These are phyloP conservation scores for Drosophila athabasca DNA, from an alignment of 1,140 invertebrate species.

Conservation along the genomic window DNA sequence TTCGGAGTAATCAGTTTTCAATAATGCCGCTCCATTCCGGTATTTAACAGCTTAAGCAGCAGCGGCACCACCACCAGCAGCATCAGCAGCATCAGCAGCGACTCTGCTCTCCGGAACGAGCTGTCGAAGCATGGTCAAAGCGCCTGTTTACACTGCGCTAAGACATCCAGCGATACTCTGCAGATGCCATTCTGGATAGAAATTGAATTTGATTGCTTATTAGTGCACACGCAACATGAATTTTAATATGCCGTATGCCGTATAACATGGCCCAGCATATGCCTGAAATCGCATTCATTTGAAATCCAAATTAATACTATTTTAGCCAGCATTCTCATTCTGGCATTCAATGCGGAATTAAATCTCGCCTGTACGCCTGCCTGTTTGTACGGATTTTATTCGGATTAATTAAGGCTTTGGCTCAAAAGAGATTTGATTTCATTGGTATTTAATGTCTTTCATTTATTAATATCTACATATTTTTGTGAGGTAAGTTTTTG, in stretches of 20 bases:
- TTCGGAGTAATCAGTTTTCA: conserved; percentile 66
- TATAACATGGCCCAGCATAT: conserved; percentile 5
- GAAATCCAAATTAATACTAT: conserved; percentile 10
- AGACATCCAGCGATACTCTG: not conserved
- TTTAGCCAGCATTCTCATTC: not conserved
- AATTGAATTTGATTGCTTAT: conserved; percentile 64
- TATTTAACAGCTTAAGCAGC: conserved; percentile 41
- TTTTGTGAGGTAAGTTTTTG: too few species aligned
- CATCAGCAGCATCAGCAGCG: too few species aligned
- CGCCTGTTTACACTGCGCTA: conserved; percentile 21
- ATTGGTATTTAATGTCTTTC: too few species aligned
- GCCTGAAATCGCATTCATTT: conserved; percentile 14
- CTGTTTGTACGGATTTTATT: too few species aligned
- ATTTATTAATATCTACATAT: too few species aligned
- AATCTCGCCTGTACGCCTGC: too few species aligned
- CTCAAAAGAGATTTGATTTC: too few species aligned
- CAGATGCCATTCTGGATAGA: not conserved
- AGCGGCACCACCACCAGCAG: not conserved
- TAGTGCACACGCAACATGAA: conserved; percentile 55
- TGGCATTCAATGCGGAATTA: not conserved
- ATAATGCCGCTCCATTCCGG: conserved; percentile 38
- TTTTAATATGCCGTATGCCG: conserved; percentile 59
- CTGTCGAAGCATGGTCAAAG: too few species aligned
- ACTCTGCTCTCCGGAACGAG: too few species aligned
- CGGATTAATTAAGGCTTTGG: too few species aligned